Evolutionary conservation across 2,888 invertebrate species (phyloP).

Genomic region (Boloria euphrosyne): DNA sequence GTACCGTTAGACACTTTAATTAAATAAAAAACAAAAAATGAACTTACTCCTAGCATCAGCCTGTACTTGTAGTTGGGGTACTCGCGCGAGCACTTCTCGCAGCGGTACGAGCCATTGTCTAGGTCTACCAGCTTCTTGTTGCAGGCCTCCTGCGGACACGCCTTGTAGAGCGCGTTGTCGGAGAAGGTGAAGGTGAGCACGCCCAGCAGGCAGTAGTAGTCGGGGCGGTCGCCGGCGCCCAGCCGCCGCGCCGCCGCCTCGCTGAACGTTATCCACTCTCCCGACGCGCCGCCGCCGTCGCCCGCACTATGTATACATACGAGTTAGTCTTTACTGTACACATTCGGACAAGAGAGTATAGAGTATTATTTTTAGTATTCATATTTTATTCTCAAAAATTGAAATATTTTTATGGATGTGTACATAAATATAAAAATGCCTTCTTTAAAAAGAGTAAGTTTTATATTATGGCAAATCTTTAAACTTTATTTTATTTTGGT

Average conservation of each 20-base stretch:
- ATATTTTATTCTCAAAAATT: no score
- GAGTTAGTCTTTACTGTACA: no score
- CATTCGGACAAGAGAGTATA: no score
- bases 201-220: constrained; percentile 91
- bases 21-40: neutral
- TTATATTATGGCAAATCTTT: no score
- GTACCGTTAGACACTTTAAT: no score
- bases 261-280: constrained; percentile 89
- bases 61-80: constrained; percentile 93
- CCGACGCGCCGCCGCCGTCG: constrained; percentile 70
- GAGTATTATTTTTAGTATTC: no score
- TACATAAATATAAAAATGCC: no score
- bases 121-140: constrained; percentile 97
- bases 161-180: constrained; percentile 94
- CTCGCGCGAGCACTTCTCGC: constrained; percentile 96
- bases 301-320: constrained; percentile 57
- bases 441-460: no score
- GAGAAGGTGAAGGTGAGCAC: constrained; percentile 89
- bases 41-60: constrained; percentile 89
- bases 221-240: constrained; percentile 89
- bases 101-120: constrained; percentile 93
- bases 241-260: constrained; percentile 88
- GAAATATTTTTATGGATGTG: no score
- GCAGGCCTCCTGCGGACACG: constrained; percentile 94
- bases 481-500: no score